Evolutionary conservation across 1,140 invertebrate genomes (phyloP).

Genomic region (Rhyacophila brunnea): DNA sequence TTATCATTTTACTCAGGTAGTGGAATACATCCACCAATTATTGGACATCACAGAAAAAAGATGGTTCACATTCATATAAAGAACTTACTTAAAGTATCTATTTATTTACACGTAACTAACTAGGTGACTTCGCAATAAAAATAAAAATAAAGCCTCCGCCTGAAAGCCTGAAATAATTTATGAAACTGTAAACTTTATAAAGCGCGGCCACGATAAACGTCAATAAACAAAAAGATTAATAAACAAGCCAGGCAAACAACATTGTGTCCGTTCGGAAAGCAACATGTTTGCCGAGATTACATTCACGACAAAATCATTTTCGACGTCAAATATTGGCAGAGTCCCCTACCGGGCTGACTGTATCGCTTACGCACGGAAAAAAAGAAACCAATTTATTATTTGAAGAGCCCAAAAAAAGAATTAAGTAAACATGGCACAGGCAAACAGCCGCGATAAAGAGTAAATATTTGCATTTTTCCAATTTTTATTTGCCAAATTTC

Average conservation of each 20-base stretch:
- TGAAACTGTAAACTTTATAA: background rate
- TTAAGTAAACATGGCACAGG: constrained; percentile 31
- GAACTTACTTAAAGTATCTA: too few relatives aligned
- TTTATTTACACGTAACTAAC: too few relatives aligned
- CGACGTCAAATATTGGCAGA: constrained; percentile 33
- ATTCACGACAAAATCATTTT: constrained; percentile 27
- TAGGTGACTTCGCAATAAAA: too few relatives aligned
- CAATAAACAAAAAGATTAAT: background rate
- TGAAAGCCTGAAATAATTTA: too few relatives aligned
- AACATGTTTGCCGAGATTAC: constrained; percentile 33
- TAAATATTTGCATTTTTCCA: constrained; percentile 35
- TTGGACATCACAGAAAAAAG: too few relatives aligned
- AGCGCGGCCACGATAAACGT: background rate
- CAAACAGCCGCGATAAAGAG: constrained; percentile 27
- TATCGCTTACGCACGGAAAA: constrained; percentile 24
- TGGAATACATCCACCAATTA: too few relatives aligned
- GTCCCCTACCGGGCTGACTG: constrained; percentile 14
- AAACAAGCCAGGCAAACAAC: constrained; percentile 11
- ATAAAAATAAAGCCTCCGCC: too few relatives aligned
- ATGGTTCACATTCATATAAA: too few relatives aligned
- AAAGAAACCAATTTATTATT: constrained; percentile 37
- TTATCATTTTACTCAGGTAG: too few relatives aligned
- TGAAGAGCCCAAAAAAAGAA: constrained; percentile 29
- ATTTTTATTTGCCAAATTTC: constrained; percentile 35
- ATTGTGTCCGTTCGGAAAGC: background rate